These are phyloP conservation scores for Pelvicachromis taeniatus DNA, from an alignment of 2,113 vertebrate species.

Conservation along the genomic window DNA sequence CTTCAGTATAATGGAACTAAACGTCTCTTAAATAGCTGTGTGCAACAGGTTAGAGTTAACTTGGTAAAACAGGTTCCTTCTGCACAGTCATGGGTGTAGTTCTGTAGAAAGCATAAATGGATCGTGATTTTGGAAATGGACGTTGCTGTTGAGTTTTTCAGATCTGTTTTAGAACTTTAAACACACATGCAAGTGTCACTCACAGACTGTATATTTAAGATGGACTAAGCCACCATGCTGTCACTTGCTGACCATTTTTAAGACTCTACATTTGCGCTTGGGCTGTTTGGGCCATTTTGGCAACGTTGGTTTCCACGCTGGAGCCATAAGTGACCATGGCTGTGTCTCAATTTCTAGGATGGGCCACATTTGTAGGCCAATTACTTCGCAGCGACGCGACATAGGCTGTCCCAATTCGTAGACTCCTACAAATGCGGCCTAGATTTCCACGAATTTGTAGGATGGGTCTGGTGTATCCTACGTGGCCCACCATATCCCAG, in stretches of 20 bases:
- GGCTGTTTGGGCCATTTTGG: background rate
- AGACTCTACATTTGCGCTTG: background rate
- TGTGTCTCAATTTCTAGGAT: no score
- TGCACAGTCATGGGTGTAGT: background rate
- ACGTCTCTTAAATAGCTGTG: background rate
- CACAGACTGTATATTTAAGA: background rate
- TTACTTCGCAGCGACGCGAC: no score
- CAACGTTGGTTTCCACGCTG: fast-evolving
- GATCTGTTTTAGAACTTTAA: background rate
- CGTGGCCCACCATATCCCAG: no score
- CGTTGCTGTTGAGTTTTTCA: background rate
- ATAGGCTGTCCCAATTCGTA: no score
- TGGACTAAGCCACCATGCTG: background rate
- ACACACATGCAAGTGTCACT: background rate
- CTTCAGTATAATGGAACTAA: background rate
- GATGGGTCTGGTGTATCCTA: no score
- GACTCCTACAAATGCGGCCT: no score
- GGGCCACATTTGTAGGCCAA: no score
- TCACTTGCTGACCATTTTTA: background rate
- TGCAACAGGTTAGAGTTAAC: background rate
- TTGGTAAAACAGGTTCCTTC: background rate
- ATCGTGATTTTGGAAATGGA: background rate
- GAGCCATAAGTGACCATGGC: background rate
- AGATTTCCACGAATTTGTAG: no score
- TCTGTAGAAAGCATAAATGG: background rate